Conservation (phyloP, 1,140 invertebrate genomes). For the Lepidotrigona ventralis region DNA sequence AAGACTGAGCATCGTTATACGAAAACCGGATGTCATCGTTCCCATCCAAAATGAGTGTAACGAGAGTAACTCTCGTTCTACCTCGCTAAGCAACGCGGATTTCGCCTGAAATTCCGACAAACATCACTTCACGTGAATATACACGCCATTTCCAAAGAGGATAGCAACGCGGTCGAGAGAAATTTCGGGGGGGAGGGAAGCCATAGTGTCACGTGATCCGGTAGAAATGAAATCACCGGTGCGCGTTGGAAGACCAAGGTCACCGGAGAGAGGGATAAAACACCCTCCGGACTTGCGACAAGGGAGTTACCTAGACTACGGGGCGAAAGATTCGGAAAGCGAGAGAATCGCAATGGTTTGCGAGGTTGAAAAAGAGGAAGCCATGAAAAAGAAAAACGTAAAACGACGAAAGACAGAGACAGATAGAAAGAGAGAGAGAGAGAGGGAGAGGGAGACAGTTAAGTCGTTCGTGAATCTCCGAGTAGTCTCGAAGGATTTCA, state of each 20-base stretch:
- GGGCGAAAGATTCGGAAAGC: constrained; percentile 25
- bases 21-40: constrained; percentile 10
- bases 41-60: background rate
- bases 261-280: constrained; percentile 34
- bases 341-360: constrained; percentile 5
- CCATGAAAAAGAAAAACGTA: background rate
- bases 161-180: background rate
- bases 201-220: constrained; percentile 6
- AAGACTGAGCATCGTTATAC: background rate
- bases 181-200: background rate
- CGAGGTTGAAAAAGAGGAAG: constrained; percentile 1
- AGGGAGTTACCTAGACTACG: constrained; percentile 75
- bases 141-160: constrained; percentile 25
- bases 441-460: constrained; percentile 44
- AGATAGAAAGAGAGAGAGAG: no score
- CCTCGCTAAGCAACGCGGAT: constrained; percentile 37
- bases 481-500: constrained; percentile 56
- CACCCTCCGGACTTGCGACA: constrained; percentile 45
- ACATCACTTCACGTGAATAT: constrained; percentile 28
- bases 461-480: constrained; percentile 43
- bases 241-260: constrained; percentile 54
- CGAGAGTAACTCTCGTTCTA: constrained; percentile 45
- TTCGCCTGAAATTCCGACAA: constrained; percentile 26
- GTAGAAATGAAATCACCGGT: constrained; percentile 34
- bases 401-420: background rate